phyloP scores from a whole-genome alignment of 1,140 invertebrate species.

The Drosophila truncata region DNA sequence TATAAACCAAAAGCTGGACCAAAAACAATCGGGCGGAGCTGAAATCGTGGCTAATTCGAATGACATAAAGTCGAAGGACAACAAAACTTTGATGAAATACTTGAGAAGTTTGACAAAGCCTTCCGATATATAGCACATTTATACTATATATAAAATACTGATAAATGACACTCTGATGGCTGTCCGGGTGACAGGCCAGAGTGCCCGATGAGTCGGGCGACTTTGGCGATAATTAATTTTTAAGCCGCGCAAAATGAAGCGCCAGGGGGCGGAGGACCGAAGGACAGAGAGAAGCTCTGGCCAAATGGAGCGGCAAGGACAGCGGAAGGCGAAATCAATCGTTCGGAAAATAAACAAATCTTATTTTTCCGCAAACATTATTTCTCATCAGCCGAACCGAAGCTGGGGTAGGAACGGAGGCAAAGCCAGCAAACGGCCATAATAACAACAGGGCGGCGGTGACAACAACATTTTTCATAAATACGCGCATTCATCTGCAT shows the following conservation, averaged over 20 bases:
- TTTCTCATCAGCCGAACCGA: conserved; percentile 69
- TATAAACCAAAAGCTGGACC: conserved; percentile 4
- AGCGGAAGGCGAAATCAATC: conserved; percentile 67
- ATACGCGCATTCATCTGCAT: conserved; percentile 82
- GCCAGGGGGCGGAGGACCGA: conserved; percentile 37
- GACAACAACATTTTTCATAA: conserved; percentile 82
- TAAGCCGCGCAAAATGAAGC: conserved; percentile 81
- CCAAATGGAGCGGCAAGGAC: conserved; percentile 19
- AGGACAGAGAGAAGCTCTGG: not conserved
- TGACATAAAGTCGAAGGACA: conserved; percentile 37
- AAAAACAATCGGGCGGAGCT: conserved; percentile 21
- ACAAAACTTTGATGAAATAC: conserved; percentile 72
- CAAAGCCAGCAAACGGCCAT: conserved; percentile 55
- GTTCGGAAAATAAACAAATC: conserved; percentile 84
- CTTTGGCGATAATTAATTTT: conserved; percentile 80
- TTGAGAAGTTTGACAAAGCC: conserved; percentile 61
- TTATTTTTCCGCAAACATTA: conserved; percentile 84
- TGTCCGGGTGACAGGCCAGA: conserved; percentile 50
- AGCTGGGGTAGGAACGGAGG: conserved; percentile 4
- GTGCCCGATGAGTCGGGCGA: conserved; percentile 37
- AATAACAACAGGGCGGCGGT: conserved; percentile 54
- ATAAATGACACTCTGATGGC: conserved; percentile 63
- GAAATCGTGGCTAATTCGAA: conserved; percentile 67
- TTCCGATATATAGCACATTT: conserved; percentile 26
- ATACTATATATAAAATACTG: conserved; percentile 7